Base-by-base conservation (phyloP, 2,888 invertebrate genomes). In the Nycteola revayana region DNA sequence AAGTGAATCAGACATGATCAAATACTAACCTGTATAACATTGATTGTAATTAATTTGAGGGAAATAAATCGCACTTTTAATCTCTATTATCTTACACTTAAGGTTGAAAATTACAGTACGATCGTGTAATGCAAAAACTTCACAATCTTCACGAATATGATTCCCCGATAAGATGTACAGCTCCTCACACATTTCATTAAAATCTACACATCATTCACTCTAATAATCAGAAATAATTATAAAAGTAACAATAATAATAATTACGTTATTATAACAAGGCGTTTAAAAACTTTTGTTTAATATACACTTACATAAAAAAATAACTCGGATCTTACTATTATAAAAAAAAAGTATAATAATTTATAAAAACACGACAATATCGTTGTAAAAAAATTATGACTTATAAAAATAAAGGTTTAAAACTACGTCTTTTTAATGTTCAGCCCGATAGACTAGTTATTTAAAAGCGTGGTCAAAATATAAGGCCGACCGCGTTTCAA, bases 401-500 rank as follows among this genome's bases (percentile, higher is more conserved):
- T 46, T 54, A 54, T 32, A 38, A 28, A 32, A 37, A 20, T 30
- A 31, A 24, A 17, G 10, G 14, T 29, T 50, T 50, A 32, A 32
- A 36, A 11, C 49, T 54, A 54, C 49, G 54, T 54, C 51, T 54
- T 54, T 47, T 54, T 43, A n/a, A 49, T 34, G 36, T 37, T 54
- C 54, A 54, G 42, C 54, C 54, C 39, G 45, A 45, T 43, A 41
- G 51, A 54, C 54, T 54, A 54, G 54, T 29, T 35, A 30, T 29
- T 49, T 34, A 54, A 49, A 51, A 54, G 41, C 40, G 54, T 54
- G 42, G 10, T 36, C 45, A 49, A 42, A 20, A 30, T 7, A 20
- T 9, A 17, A 9, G 25, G 17, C 1, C n/a, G 9, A 10, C n/a
- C 7, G 11, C 1, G n/a, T 6, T 9, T 28, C 20, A 9, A 14